Percentiles rank a stretch among this genome's conserved stretches.
Evolutionary conservation across 2,113 vertebrate genomes (phyloP).

Genomic region (Argyrosomus japonicus): DNA sequence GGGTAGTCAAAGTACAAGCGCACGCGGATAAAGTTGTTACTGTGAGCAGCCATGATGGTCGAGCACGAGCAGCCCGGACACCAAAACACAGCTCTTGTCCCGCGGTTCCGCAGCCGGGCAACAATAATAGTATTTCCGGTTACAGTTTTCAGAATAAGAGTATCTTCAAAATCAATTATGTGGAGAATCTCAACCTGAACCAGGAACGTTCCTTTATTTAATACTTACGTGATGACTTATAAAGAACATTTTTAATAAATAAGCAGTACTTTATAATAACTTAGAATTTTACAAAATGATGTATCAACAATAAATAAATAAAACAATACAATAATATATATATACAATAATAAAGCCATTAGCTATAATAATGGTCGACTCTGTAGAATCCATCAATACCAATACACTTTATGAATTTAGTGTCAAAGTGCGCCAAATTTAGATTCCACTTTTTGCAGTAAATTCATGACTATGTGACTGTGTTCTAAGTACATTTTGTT

Average conservation of each 20-base stretch:
- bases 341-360: neutral
- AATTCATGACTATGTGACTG: too few relatives aligned
- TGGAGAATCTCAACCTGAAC: neutral
- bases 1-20: slow-evolving; percentile 91
- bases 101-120: neutral
- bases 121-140: neutral
- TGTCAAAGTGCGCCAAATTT: neutral
- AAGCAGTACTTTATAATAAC: neutral
- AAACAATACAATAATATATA: too few relatives aligned
- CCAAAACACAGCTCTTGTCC: neutral
- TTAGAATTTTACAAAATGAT: neutral
- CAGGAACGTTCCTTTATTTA: too few relatives aligned
- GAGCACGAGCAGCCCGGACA: neutral
- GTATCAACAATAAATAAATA: too few relatives aligned
- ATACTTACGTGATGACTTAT: too few relatives aligned
- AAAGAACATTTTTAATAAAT: neutral
- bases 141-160: slow-evolving; percentile 36
- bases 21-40: slow-evolving; percentile 82
- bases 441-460: too few relatives aligned
- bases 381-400: neutral
- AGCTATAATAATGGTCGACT: neutral
- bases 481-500: too few relatives aligned
- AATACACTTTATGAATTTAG: neutral
- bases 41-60: slow-evolving; percentile 81
- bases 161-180: neutral